Base-by-base conservation (phyloP, 1,140 invertebrate genomes). In the Drosophila trapezifrons region DNA sequence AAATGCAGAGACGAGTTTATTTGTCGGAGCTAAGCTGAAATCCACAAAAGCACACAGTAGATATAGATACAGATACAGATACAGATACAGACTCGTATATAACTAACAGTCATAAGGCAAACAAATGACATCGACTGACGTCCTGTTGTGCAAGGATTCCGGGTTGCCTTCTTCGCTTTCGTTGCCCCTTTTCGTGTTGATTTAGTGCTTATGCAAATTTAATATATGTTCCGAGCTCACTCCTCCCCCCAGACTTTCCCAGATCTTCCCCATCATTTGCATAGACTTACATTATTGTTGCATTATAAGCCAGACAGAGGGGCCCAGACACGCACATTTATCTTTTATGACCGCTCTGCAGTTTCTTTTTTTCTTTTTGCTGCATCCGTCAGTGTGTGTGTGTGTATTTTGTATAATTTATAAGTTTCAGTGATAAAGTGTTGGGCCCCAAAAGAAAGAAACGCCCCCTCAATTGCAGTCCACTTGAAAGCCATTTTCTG, bases 151-250 rank as follows among this genome's bases (percentile, higher is more conserved):
- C 45, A 7, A 73, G 49, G 35, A 47, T 55, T 60, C 46, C 54
- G 18, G 46, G 69, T 29, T 40, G 59, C 51, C 57, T 60, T 52
- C 46, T 55, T 38, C 60, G 74, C 42, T 22, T 58, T 46, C 35
- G 58, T 38, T 18, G 25, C 40, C 63, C 55, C 71, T 80, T 81
- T 84, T 84, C 79, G 80, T 87, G 84, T 87, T 89, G 84, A 89
- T 89, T 89, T 87, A 87, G 84, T 89, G 80, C 80, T 87, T 84
- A 87, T 87, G 84, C 84, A 87, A 87, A 87, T 87, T 83, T 89
- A 89, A 87, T 87, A 78, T 78, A 72, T 78, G 79, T 74, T 83
- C 84, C 47, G 59, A 74, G 60, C 66, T 20, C 13, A 37, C 5
- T 20, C 15, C 12, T 1, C 29, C 29, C 57, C 46, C 22, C 55